phyloP scores from a whole-genome alignment of 2,797 vertebrate genomes.

The Sciurus vulgaris region DNA sequence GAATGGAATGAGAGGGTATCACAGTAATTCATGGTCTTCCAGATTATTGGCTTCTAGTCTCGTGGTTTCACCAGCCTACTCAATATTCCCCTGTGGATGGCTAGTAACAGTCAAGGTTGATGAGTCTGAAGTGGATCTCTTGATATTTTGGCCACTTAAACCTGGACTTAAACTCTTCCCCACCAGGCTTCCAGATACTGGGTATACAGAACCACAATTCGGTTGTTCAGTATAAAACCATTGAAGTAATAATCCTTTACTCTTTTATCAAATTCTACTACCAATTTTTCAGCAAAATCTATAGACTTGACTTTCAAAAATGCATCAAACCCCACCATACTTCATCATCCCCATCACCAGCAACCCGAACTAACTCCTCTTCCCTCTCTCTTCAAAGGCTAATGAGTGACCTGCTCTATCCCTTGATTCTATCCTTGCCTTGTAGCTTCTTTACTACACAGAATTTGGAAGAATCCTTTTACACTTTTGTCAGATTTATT shows the following conservation, averaged over 20 bases:
- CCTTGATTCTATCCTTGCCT: background rate
- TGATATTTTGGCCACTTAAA: background rate
- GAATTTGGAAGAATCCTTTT: background rate
- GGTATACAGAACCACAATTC: background rate
- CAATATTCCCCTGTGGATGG: background rate
- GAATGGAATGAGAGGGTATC: background rate
- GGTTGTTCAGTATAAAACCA: background rate
- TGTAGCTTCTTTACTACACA: background rate
- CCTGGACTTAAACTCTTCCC: too few species aligned
- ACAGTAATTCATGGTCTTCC: background rate
- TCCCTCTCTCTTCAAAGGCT: background rate
- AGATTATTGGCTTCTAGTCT: background rate
- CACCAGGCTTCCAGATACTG: background rate
- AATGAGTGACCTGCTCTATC: background rate
- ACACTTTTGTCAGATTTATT: background rate
- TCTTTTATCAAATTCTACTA: background rate
- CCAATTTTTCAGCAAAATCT: background rate
- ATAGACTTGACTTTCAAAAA: background rate
- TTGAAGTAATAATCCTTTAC: background rate
- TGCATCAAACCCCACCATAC: background rate
- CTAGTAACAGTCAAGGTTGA: background rate
- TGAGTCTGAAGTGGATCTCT: background rate
- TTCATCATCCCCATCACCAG: background rate
- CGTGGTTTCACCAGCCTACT: background rate
- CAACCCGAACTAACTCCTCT: background rate